Evolutionary conservation across 2,888 invertebrate genomes (phyloP).

Genomic region (Alitta virens): DNA sequence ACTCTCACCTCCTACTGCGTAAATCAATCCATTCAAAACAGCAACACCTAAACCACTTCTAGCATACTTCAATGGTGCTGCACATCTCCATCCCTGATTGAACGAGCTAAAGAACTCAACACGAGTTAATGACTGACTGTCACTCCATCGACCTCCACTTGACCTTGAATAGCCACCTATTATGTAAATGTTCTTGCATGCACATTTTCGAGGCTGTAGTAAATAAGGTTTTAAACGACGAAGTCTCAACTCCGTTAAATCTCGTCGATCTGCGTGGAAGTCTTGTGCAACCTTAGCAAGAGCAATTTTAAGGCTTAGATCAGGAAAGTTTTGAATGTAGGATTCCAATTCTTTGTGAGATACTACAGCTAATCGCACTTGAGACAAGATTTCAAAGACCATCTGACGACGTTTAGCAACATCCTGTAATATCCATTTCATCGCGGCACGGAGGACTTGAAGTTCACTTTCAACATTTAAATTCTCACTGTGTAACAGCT

Average conservation of each 20-base stretch:
- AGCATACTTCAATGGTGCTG: constrained; percentile 73
- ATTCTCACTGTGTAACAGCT: constrained; percentile 79
- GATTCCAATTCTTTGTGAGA: constrained; percentile 76
- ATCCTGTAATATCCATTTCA: constrained; percentile 84
- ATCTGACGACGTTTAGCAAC: constrained; percentile 73
- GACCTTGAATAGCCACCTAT: constrained; percentile 86
- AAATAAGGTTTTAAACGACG: constrained; percentile 24
- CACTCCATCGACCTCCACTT: constrained; percentile 76
- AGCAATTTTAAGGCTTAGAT: constrained; percentile 75
- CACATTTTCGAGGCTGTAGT: constrained; percentile 74
- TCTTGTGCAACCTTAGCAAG: constrained; percentile 61
- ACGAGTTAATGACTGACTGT: constrained; percentile 68
- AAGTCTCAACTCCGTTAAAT: background rate
- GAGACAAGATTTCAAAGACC: constrained; percentile 81
- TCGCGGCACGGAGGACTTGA: constrained; percentile 77
- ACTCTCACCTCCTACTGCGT: constrained; percentile 83
- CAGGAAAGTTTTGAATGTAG: constrained; percentile 74
- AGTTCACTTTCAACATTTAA: constrained; percentile 84
- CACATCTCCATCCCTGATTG: constrained; percentile 40
- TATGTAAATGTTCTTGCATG: constrained; percentile 82
- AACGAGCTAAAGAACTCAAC: constrained; percentile 71
- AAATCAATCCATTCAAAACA: constrained; percentile 78
- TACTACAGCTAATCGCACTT: constrained; percentile 80
- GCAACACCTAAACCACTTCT: constrained; percentile 86
- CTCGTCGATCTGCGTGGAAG: constrained; percentile 7